phyloP scores from a whole-genome alignment of 2,797 vertebrate genomes.

The Pachyuromys duprasi region DNA sequence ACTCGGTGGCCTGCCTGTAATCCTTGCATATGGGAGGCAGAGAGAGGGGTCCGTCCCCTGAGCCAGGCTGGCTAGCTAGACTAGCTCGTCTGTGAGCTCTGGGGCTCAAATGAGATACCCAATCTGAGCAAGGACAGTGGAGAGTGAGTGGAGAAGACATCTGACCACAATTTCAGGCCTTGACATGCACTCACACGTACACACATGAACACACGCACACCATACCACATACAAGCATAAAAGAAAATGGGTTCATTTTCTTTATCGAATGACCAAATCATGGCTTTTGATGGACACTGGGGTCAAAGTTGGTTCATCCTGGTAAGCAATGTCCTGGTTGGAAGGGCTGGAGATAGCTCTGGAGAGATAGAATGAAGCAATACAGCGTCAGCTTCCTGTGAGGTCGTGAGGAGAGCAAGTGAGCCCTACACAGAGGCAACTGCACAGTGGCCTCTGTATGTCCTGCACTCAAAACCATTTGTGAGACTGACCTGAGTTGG shows the following conservation, averaged over 20 bases:
- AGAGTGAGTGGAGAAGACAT: neutral
- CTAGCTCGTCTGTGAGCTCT: neutral
- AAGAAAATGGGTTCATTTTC: neutral
- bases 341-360: neutral
- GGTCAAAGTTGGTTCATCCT: neutral
- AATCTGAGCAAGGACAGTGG: neutral
- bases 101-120: neutral
- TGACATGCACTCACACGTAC: neutral
- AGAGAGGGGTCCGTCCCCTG: neutral
- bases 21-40: neutral
- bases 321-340: neutral
- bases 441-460: accelerated
- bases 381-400: neutral
- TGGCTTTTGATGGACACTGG: neutral
- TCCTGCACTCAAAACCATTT: neutral
- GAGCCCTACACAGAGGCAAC: neutral
- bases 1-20: neutral
- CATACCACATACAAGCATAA: neutral
- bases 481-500: neutral
- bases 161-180: neutral
- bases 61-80: neutral
- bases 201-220: neutral
- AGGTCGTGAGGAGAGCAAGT: neutral
- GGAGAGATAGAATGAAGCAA: neutral
- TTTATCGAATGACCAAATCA: neutral